Evolutionary conservation across 2,888 invertebrate genomes (phyloP), one percentile per base, ranked within the genome.

Genomic region (Endomychus coccineus): DNA sequence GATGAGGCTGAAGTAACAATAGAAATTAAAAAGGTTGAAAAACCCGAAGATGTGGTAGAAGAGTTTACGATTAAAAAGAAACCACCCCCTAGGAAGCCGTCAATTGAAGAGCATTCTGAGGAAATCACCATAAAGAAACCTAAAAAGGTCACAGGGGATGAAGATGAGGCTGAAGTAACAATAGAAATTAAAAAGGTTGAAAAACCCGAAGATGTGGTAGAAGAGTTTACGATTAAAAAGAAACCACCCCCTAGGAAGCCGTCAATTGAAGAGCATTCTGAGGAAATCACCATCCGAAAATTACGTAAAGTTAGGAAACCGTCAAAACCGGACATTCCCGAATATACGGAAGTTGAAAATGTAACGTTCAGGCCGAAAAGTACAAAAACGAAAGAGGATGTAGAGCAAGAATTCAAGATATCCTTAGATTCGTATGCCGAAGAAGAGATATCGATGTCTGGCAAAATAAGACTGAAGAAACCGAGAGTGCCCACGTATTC

Each of bases 361-460:
- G 85, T 88, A 0, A 86, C 83, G 22, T 87, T 87, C 64, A 77
- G 82, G 51, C 83, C 86, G 7, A 80, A 78, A 63, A 65, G 70
- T 3, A 81, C 78, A 1, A 85, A 81, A 68, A 83, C 82, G 0
- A 84, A 83, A 62, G 87, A 88, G 70, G 84, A 87, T 52, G 84
- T 89, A 9, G 88, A 89, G 57, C 89, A 89, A 68, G 89, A 89
- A 66, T 89, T 89, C 59, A 87, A 83, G 63, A 87, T 89, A 46
- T 82, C 83, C 7, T 66, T 88, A 42, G 83, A 88, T 64, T 83
- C 84, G 0, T 88, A 88, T 59, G 86, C 85, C 22, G 88, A 87
- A 67, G 88, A 88, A 70, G 86, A 88, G 67, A 82, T 88, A 49
- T 84, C 85, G 5, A 82, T 88, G 80, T 80, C 83, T 2, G 83